phyloP scores from a whole-genome alignment of 2,113 vertebrate species.

The Butorides virescens region DNA sequence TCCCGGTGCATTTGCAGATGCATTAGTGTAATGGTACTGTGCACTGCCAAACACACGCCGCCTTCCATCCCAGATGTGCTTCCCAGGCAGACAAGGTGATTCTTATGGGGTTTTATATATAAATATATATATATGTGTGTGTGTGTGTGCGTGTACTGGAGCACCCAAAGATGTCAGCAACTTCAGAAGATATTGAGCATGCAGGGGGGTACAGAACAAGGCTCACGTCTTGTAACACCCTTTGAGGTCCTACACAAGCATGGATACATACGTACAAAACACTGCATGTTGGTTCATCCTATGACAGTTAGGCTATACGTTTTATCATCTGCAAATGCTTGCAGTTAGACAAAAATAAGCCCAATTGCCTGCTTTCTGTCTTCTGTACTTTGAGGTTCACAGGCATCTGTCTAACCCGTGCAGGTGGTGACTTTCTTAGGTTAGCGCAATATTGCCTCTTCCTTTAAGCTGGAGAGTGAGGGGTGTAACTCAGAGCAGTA shows the following conservation, averaged over 20 bases:
- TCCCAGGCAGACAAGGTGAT: neutral
- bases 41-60: neutral
- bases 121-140: neutral
- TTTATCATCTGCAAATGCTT: neutral
- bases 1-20: neutral
- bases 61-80: neutral
- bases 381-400: neutral
- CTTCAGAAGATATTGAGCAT: neutral
- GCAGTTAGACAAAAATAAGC: neutral
- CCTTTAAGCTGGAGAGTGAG: neutral
- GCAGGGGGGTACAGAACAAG: neutral
- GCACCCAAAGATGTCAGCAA: neutral
- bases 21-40: constrained; percentile 10
- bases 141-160: neutral
- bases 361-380: neutral
- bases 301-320: too few species aligned
- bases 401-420: neutral
- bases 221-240: neutral
- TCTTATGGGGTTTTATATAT: neutral
- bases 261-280: neutral
- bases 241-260: neutral
- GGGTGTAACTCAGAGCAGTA: neutral
- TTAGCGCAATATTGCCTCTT: neutral
- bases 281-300: neutral
- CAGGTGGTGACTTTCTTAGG: neutral